These are phyloP conservation scores for Grammomys dolichurus DNA, from an alignment of 2,113 vertebrate species.

Conservation along the genomic window DNA sequence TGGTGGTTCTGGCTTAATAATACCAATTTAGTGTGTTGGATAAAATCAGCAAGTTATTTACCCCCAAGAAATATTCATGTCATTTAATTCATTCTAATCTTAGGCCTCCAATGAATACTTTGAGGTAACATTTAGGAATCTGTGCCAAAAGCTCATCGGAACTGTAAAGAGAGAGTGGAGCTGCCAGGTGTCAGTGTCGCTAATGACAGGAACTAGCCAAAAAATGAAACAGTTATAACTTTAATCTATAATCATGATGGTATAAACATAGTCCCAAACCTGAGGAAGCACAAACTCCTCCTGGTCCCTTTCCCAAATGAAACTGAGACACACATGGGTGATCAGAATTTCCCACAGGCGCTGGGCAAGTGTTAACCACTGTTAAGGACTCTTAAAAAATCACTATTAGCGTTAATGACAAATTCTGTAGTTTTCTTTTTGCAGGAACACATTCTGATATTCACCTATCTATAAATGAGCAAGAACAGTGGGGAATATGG, in stretches of 20 bases:
- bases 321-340: not conserved
- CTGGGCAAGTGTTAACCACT: not conserved
- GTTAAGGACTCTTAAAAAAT: not conserved
- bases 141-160: not conserved
- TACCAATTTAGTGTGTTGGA: not conserved
- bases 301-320: not conserved
- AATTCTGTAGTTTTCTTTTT: not conserved
- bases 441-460: not conserved
- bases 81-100: not conserved
- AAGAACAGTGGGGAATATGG: not conserved
- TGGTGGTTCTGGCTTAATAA: not conserved
- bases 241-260: not conserved
- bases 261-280: not conserved
- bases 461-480: not conserved
- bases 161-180: not conserved
- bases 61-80: not conserved
- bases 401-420: not conserved
- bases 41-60: not conserved
- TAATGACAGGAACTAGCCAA: not conserved
- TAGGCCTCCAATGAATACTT: not conserved
- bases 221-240: not conserved
- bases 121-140: not conserved
- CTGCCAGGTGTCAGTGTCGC: not conserved
- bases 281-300: rapidly evolving
- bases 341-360: not conserved